These are phyloP conservation scores for Pteropus rufus DNA, from an alignment of 2,797 vertebrate genomes.

Conservation along the genomic window DNA sequence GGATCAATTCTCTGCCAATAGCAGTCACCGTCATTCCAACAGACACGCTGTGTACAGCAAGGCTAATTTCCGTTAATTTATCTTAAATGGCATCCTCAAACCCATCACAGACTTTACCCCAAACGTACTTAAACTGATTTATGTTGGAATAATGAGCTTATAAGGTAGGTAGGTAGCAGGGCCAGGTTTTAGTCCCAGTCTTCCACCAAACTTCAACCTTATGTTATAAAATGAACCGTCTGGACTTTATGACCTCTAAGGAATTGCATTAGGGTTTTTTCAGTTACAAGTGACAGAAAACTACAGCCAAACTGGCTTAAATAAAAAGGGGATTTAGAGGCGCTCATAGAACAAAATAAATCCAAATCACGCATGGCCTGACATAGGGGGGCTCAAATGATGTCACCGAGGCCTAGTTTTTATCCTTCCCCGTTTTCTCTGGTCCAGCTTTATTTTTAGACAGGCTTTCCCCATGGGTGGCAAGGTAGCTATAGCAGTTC, in stretches of 20 bases:
- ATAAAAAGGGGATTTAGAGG: background rate
- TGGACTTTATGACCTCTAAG: background rate
- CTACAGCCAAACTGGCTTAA: background rate
- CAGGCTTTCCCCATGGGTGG: background rate
- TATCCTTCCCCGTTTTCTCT: background rate
- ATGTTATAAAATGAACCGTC: background rate
- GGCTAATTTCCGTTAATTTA: background rate
- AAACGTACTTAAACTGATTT: slow-evolving; percentile 16
- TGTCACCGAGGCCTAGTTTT: background rate
- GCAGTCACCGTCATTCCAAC: background rate
- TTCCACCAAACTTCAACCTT: background rate
- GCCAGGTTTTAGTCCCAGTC: background rate
- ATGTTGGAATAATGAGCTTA: background rate
- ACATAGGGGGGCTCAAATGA: background rate
- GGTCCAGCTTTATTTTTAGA: background rate
- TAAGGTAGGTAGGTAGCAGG: background rate
- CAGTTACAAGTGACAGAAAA: slow-evolving; percentile 9
- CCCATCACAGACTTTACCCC: background rate
- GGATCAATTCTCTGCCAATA: background rate
- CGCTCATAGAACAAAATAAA: background rate
- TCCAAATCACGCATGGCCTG: background rate
- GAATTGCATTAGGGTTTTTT: background rate
- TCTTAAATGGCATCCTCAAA: background rate
- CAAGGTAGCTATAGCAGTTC: background rate
- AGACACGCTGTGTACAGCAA: background rate